Evolutionary conservation across 1,140 invertebrate species (phyloP), one percentile per base, ranked within the genome.

Genomic region (Saxidomus purpurata): DNA sequence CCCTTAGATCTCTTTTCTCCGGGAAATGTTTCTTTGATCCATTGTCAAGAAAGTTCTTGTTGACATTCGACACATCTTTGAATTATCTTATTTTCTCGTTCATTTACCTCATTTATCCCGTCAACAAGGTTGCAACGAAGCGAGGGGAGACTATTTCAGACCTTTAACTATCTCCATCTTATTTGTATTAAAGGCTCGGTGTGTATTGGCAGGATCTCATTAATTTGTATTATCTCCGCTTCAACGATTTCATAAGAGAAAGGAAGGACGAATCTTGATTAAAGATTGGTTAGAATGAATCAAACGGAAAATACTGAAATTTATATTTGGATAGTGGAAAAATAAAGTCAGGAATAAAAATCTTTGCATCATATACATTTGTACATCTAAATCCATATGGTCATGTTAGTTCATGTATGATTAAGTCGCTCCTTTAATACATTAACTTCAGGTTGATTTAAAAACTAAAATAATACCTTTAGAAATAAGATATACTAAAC

Each of bases 151-250:
- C 67, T 31, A 71, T 71, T 71, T 49, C 15, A 84, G 38, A 31
- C 61, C 59, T 71, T 74, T 71, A 31, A 84, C 63, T 71, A 22
- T 52, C 40, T 19, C 61, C 82, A 74, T 84, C 82, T 84, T 84
- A 22, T 40, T 22, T 34, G 63, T 52, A 71, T 71, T 71, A 71
- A 9, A 67, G 25, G 11, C 38, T 31, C 0, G 17, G 28, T 31
- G 22, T 8, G 1, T 71, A 49, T 31, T 43, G 3, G 1, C 22
- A 52, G 38, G 59, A 61, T n/a, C 25, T 55, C 67, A 84, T 84
- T 67, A 84, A 84, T 84, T 84, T 71, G 82, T 69, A 84, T 84
- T 84, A 84, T 6, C 11, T 43, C 17, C 31, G 63, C 82, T 67
- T 71, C 38, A 47, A 25, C 28, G 61, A 84, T 31, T 82, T 34